A percentile compares a stretch with the other conserved stretches of the same genome.
Conservation (phyloP, 1,140 invertebrate genomes). For the Drosophila aff. region DNA sequence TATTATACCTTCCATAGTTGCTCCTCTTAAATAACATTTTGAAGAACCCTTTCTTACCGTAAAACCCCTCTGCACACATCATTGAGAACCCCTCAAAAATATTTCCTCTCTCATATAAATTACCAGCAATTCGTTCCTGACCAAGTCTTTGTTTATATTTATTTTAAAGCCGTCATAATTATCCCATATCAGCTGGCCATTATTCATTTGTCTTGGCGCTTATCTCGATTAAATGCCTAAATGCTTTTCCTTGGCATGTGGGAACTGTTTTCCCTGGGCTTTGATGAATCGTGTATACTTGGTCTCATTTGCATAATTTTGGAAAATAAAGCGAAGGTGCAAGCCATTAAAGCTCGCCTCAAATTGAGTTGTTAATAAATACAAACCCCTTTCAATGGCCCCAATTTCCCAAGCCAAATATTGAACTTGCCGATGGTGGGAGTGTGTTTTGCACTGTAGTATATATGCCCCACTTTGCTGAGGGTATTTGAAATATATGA, state of each 20-base stretch:
- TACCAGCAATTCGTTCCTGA: background rate
- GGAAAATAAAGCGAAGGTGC: slow-evolving; percentile 8
- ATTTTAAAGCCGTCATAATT: slow-evolving; percentile 5
- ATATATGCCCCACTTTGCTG: background rate
- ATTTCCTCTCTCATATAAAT: background rate
- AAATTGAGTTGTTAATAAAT: background rate
- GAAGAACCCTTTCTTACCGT: background rate
- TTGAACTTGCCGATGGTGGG: background rate
- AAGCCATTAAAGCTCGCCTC: background rate
- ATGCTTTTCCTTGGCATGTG: slow-evolving; percentile 30
- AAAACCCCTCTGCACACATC: background rate
- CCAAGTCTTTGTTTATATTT: slow-evolving; percentile 4
- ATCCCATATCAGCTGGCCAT: slow-evolving; percentile 12
- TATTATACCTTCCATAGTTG: too few species aligned
- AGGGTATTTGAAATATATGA: slow-evolving; percentile 23
- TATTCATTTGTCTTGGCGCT: slow-evolving; percentile 10
- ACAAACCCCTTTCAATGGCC: background rate
- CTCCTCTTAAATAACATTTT: background rate
- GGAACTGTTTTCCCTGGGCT: slow-evolving; percentile 5
- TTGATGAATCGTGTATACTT: background rate
- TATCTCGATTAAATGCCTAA: slow-evolving; percentile 14
- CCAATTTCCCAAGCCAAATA: slow-evolving; percentile 1
- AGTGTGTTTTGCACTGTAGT: background rate
- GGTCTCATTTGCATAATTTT: slow-evolving; percentile 24
- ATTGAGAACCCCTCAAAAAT: too few species aligned